Percentiles rank a stretch among this genome's conserved stretches.
Conservation (phyloP, 2,888 invertebrate species). For the Melipona bicolor region DNA sequence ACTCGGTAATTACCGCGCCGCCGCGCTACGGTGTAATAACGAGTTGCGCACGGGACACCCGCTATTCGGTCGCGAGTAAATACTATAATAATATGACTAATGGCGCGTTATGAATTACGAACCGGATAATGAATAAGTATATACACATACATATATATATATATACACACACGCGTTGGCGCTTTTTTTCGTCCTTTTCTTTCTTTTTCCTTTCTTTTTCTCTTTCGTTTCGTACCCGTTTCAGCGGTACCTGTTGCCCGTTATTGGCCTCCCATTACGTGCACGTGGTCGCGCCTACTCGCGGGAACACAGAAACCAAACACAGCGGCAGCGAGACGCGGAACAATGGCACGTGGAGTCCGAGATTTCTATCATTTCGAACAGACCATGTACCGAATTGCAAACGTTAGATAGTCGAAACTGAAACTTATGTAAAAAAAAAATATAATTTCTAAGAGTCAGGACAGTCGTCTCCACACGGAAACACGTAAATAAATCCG, state of each 20-base stretch:
- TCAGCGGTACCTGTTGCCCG: slow-evolving; percentile 64
- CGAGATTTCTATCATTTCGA: too few species aligned
- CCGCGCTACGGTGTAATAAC: slow-evolving; percentile 64
- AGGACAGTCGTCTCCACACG: too few species aligned
- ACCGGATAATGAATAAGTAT: slow-evolving; percentile 68
- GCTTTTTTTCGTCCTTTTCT: background rate
- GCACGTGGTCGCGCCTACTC: slow-evolving; percentile 40
- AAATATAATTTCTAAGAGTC: too few species aligned
- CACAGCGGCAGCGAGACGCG: too few species aligned
- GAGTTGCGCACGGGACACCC: slow-evolving; percentile 63
- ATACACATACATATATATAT: slow-evolving; percentile 8
- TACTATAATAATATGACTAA: slow-evolving; percentile 71
- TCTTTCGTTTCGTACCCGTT: slow-evolving; percentile 12
- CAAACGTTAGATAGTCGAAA: too few species aligned
- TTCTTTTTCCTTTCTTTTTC: background rate
- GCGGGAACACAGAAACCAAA: slow-evolving; percentile 5
- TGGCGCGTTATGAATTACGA: slow-evolving; percentile 72
- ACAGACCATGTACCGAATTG: too few species aligned
- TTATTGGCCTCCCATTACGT: slow-evolving; percentile 33
- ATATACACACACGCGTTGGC: slow-evolving; percentile 38
- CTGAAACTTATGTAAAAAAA: too few species aligned
- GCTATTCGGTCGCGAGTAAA: slow-evolving; percentile 67
- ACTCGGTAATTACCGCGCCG: slow-evolving; percentile 63
- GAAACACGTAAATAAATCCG: too few species aligned
- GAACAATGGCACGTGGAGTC: too few species aligned